These are phyloP conservation scores for Otis tarda DNA, from an alignment of 2,113 vertebrate species.

Conservation along the genomic window DNA sequence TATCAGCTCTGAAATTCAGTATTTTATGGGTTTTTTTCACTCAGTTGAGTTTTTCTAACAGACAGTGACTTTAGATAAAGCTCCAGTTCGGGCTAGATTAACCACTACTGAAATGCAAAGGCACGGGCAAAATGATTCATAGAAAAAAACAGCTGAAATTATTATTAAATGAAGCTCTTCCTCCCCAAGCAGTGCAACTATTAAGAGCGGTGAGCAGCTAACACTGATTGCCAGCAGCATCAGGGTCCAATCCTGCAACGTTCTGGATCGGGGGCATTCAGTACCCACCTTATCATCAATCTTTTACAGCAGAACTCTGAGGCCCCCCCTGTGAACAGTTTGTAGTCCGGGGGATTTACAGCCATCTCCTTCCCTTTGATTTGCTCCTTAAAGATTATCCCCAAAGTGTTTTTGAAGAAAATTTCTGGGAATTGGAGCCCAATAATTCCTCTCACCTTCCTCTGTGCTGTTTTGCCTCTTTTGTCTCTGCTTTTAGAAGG, in stretches of 20 bases:
- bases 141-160: neutral
- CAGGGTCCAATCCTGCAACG: neutral
- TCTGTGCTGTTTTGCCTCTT: neutral
- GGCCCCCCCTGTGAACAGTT: neutral
- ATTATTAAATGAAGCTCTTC: neutral
- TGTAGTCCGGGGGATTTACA: neutral
- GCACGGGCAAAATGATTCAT: neutral
- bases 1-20: neutral
- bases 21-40: neutral
- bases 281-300: neutral
- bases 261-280: rapidly evolving
- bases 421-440: neutral
- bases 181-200: neutral
- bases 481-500: neutral
- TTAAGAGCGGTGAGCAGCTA: neutral
- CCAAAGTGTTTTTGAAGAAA: neutral
- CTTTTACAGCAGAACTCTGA: neutral
- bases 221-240: neutral
- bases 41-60: neutral
- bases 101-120: neutral
- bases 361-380: neutral
- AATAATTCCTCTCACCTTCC: neutral
- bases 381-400: neutral
- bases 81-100: neutral
- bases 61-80: neutral